Conservation (phyloP, 2,888 invertebrate species). For the Allolobophora icterica region DNA sequence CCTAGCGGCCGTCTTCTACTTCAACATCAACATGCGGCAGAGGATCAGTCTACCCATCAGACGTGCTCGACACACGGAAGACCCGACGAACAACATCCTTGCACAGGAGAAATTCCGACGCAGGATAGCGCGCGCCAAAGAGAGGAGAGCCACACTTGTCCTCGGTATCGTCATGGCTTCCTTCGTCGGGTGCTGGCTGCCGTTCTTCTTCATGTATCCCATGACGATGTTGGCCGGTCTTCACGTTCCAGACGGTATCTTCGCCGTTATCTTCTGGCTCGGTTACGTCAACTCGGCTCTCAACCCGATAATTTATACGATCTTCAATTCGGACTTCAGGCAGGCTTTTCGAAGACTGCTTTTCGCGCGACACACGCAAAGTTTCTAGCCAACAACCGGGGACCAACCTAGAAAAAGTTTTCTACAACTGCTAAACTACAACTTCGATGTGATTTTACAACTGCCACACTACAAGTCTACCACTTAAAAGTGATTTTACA, state of each 20-base stretch:
- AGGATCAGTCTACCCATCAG: not conserved
- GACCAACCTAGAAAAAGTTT: too few relatives aligned
- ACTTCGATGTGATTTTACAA: too few relatives aligned
- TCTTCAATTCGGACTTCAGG: constrained; percentile 90
- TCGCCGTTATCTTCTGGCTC: constrained; percentile 60
- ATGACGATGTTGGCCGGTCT: constrained; percentile 66
- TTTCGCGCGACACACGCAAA: not conserved
- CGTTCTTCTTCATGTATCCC: constrained; percentile 92
- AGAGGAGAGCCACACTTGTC: constrained; percentile 93
- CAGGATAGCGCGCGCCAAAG: constrained; percentile 89
- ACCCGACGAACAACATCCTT: constrained; percentile 67
- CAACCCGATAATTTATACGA: constrained; percentile 92
- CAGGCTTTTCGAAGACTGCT: constrained; percentile 73
- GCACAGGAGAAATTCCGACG: constrained; percentile 88
- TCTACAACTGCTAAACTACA: too few relatives aligned
- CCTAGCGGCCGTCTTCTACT: not conserved
- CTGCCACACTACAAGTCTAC: too few relatives aligned
- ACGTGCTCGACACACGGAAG: not conserved
- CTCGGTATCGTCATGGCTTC: constrained; percentile 94
- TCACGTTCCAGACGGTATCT: constrained; percentile 56
- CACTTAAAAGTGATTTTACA: too few relatives aligned
- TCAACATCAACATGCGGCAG: not conserved
- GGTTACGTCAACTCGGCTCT: constrained; percentile 93
- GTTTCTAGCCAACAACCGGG: not conserved
- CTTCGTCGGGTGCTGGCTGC: constrained; percentile 91